These are phyloP conservation scores for Lasioglossum malachurum DNA, from an alignment of 2,888 invertebrate species.

Conservation along the genomic window DNA sequence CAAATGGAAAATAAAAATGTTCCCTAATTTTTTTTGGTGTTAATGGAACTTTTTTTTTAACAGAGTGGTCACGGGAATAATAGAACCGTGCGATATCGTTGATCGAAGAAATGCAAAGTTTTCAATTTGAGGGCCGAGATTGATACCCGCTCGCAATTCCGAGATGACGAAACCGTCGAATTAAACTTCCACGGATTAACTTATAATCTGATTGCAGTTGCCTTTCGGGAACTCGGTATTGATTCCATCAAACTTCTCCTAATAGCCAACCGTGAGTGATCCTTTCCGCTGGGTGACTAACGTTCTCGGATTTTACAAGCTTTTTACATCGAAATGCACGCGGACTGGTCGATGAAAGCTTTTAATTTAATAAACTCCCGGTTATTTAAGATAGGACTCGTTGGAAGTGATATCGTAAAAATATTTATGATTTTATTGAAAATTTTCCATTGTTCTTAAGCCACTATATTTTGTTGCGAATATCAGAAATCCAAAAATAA, in stretches of 20 bases:
- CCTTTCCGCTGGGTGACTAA: neutral
- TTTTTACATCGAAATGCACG: neutral
- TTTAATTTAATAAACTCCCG: neutral
- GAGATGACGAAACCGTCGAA: slow-evolving; percentile 20
- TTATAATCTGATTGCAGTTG: slow-evolving; percentile 32
- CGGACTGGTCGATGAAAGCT: neutral
- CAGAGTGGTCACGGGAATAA: neutral
- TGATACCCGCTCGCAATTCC: slow-evolving; percentile 6
- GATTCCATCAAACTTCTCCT: slow-evolving; percentile 23
- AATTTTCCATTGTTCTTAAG: neutral
- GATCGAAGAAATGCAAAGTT: neutral
- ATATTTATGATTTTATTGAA: neutral
- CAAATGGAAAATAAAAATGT: neutral
- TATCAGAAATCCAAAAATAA: neutral
- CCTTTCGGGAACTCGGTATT: slow-evolving; percentile 22
- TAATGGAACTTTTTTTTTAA: neutral
- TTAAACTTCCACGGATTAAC: slow-evolving; percentile 33
- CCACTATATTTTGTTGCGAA: neutral
- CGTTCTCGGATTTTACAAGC: slow-evolving; percentile 1
- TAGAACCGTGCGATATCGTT: neutral
- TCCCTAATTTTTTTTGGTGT: neutral
- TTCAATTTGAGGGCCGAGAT: slow-evolving; percentile 9
- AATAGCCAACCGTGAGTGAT: neutral
- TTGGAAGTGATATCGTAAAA: neutral
- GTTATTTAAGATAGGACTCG: neutral